These are phyloP conservation scores for Sporophila hypoxantha DNA, from an alignment of 2,113 vertebrate genomes.

Conservation along the genomic window DNA sequence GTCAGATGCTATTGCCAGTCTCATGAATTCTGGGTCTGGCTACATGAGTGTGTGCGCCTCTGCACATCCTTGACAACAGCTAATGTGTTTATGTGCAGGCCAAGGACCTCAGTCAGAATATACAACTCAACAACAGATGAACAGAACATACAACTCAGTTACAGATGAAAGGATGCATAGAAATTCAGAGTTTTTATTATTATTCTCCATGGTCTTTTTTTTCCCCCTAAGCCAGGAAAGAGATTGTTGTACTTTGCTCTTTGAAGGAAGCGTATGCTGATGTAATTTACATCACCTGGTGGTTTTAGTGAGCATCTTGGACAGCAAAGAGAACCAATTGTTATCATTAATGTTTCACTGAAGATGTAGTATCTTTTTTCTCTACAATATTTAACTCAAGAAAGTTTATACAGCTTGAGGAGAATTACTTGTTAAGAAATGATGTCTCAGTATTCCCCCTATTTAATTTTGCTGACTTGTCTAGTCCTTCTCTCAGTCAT, in stretches of 20 bases:
- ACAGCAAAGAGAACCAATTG: background rate
- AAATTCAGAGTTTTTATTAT: background rate
- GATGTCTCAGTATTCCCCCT: background rate
- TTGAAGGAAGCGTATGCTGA: background rate
- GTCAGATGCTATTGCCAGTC: background rate
- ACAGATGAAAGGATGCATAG: background rate
- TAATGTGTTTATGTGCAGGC: background rate
- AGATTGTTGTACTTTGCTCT: background rate
- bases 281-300: background rate
- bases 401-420: background rate
- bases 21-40: background rate
- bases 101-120: background rate
- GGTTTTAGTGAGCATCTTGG: background rate
- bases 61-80: background rate
- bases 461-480: background rate
- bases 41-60: background rate
- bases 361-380: background rate
- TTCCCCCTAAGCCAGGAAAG: background rate
- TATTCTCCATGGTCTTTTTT: background rate
- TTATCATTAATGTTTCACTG: background rate
- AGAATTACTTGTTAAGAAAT: background rate
- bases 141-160: no score
- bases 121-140: background rate
- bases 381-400: background rate
- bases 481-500: background rate